A percentile compares a stretch with the other conserved stretches of the same genome.
Evolutionary conservation across 2,113 vertebrate species (phyloP).

Genomic region (Tinamus guttatus): DNA sequence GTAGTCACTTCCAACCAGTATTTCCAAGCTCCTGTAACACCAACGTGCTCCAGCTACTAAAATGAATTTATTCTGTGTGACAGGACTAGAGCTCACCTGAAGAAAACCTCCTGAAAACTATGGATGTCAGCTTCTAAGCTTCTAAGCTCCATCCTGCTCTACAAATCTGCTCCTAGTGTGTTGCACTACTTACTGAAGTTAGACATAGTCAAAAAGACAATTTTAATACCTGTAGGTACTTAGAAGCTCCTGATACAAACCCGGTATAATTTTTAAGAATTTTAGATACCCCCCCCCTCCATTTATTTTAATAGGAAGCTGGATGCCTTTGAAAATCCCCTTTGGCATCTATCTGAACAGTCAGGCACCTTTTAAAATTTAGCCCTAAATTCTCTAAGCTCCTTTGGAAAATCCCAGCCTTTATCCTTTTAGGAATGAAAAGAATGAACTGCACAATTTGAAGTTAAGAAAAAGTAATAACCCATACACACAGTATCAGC

Average conservation of each 20-base stretch:
- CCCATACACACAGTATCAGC: constrained; percentile 58
- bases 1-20: not conserved
- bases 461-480: constrained; percentile 71
- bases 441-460: constrained; percentile 54
- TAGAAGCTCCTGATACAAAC: constrained; percentile 15
- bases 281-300: constrained; percentile 3
- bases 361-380: constrained; percentile 62
- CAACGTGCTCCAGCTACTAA: not conserved
- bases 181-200: constrained; percentile 14
- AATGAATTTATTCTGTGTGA: not conserved
- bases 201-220: not conserved
- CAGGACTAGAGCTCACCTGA: not conserved
- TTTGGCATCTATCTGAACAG: constrained; percentile 41
- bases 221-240: constrained; percentile 46
- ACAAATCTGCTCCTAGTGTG: constrained; percentile 3
- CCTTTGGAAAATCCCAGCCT: constrained; percentile 65
- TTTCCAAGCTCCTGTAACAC: not conserved
- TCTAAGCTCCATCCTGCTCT: not conserved
- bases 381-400: constrained; percentile 64
- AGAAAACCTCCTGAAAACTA: not conserved
- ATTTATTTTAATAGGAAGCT: constrained; percentile 45
- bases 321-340: constrained; percentile 44
- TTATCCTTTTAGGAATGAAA: constrained; percentile 67
- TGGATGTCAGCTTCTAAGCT: not conserved
- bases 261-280: constrained; percentile 35